These are phyloP conservation scores for Lycopodina hypogea DNA, from an alignment of 37 sponge, comb jelly and placozoan species.

Conservation along the genomic window DNA sequence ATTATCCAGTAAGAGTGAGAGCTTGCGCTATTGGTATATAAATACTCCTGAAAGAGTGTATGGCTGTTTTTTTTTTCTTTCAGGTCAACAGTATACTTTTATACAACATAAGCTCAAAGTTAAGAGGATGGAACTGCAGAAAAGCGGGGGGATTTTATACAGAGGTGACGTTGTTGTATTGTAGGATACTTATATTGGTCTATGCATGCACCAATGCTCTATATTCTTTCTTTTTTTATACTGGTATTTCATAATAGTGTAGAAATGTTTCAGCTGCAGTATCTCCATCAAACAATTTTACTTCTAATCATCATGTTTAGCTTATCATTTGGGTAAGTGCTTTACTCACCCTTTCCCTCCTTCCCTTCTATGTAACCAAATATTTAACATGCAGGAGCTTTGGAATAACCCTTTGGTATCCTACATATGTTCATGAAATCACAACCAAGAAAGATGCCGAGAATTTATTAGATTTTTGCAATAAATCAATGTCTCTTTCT, in stretches of 20 bases:
- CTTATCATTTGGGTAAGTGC: conserved; percentile 66
- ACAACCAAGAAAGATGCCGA: neutral
- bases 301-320: conserved; percentile 38
- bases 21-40: no score
- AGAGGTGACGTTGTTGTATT: no score
- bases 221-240: neutral
- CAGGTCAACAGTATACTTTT: no score
- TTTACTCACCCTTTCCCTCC: no score
- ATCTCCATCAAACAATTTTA: conserved; percentile 39
- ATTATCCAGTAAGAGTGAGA: conserved; percentile 31
- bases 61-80: no score
- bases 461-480: conserved; percentile 13
- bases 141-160: no score
- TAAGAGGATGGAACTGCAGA: no score
- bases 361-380: no score
- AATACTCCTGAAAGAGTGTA: no score
- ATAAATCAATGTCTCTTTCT: neutral
- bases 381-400: conserved; percentile 35
- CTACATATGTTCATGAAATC: conserved; percentile 59
- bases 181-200: no score
- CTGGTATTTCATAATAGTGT: conserved; percentile 14
- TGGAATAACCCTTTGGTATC: conserved; percentile 70
- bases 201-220: no score
- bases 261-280: conserved; percentile 25
- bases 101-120: no score